Evolutionary conservation across 2,113 vertebrate genomes (phyloP), one percentile per base, ranked within the genome.

Genomic region (Sander lucioperca): DNA sequence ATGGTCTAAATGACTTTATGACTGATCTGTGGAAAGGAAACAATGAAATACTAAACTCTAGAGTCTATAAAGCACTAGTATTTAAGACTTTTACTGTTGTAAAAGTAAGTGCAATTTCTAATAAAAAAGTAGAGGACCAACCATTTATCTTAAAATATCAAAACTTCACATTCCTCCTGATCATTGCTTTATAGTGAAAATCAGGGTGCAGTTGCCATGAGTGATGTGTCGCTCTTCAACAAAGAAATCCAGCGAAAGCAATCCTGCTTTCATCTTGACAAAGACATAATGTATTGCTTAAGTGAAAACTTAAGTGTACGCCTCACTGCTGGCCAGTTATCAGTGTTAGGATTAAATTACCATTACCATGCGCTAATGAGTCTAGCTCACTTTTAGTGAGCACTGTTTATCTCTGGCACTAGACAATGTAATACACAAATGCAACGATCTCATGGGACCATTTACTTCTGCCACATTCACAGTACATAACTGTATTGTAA

Each of bases 61-160:
- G 18, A 73, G 74, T 83, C 70, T 67, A 79, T 90, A 77, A 89
- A 88, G 77, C 2, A 54, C 53, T n/a, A 53, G 2, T 48, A 62
- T 86, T 78, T 69, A 71, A 79, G 68, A 67, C 57, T 62, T 12
- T 57, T 64, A 39, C 73, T 71, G 76, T 62, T 73, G 68, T 88
- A 74, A 80, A 87, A 73, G 53, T 18, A 77, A 88, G 61, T 80
- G 50, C 21, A 84, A 64, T 80, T 74, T 25, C 19, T 69, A 58
- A 82, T 81, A 65, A 63, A 66, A 85, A 68, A 62, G 11, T 21
- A 58, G 25, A 66, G 56, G 12, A 69, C 51, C 21, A 53, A 51
- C 64, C 59, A 74, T 87, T 64, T 67, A 39, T 53, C 64, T 30
- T 33, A 47, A 62, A 78, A 63, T 56, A 59, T 81, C 1, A 50